phyloP scores from a whole-genome alignment of 2,113 vertebrate species.

The Antigone vipio region DNA sequence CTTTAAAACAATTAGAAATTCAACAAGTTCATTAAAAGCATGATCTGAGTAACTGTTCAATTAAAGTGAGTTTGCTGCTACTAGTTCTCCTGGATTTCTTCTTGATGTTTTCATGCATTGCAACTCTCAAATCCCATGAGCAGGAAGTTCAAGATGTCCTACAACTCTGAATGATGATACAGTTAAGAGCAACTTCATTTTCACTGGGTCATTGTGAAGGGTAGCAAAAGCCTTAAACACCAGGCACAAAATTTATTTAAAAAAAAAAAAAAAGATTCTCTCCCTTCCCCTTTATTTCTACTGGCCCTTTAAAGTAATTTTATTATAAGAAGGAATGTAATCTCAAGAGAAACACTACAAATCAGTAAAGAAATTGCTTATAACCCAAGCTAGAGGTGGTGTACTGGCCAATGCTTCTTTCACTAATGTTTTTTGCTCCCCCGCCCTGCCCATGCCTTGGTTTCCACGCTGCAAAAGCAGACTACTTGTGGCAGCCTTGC shows the following conservation, averaged over 20 bases:
- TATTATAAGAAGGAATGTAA: neutral
- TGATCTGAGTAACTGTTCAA: neutral
- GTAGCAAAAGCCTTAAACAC: neutral
- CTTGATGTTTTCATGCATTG: neutral
- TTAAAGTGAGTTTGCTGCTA: neutral
- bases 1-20: neutral
- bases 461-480: neutral
- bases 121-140: neutral
- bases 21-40: neutral
- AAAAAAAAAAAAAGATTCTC: neutral
- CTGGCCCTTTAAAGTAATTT: neutral
- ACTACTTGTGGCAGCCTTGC: neutral
- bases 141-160: neutral
- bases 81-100: neutral
- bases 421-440: neutral
- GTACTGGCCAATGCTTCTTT: neutral
- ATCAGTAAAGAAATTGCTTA: neutral
- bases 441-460: neutral
- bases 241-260: neutral
- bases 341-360: neutral
- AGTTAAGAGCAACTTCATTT: neutral
- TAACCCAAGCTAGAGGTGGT: neutral
- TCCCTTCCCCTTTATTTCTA: neutral
- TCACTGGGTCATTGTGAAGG: neutral
- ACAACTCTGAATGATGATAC: neutral